These are phyloP conservation scores for Gymnocypris eckloni DNA, from an alignment of 2,797 vertebrate genomes.

Conservation along the genomic window DNA sequence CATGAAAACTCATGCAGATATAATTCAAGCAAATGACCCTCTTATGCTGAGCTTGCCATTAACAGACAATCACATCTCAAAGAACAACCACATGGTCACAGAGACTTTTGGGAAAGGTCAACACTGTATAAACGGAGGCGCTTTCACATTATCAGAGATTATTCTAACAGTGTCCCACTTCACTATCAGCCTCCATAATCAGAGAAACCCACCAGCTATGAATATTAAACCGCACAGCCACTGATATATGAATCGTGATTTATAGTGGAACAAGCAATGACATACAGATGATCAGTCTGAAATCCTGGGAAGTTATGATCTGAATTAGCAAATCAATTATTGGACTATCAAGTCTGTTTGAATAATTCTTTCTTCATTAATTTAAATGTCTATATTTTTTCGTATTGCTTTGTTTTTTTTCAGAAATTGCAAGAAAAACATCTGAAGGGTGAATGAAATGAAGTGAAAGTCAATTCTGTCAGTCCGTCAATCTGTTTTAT, in stretches of 20 bases:
- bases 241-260: not conserved
- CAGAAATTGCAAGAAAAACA: too few species aligned
- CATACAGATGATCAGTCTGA: not conserved
- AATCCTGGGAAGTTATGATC: not conserved
- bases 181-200: conserved; percentile 30
- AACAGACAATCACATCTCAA: not conserved
- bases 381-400: not conserved
- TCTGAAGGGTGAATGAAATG: too few species aligned
- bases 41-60: conserved; percentile 13
- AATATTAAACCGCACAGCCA: not conserved
- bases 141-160: conserved; percentile 52
- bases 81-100: not conserved
- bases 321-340: not conserved
- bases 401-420: too few species aligned
- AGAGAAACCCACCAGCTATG: not conserved
- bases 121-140: conserved; percentile 50
- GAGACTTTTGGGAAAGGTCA: conserved; percentile 52
- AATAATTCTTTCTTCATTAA: too few species aligned
- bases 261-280: not conserved
- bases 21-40: conserved; percentile 8
- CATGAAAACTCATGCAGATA: not conserved
- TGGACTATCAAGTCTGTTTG: not conserved
- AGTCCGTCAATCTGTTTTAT: not conserved
- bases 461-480: too few species aligned
- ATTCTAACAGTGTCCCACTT: conserved; percentile 47